These are phyloP conservation scores for Muscina levida DNA, from an alignment of 2,888 invertebrate genomes.

Conservation along the genomic window DNA sequence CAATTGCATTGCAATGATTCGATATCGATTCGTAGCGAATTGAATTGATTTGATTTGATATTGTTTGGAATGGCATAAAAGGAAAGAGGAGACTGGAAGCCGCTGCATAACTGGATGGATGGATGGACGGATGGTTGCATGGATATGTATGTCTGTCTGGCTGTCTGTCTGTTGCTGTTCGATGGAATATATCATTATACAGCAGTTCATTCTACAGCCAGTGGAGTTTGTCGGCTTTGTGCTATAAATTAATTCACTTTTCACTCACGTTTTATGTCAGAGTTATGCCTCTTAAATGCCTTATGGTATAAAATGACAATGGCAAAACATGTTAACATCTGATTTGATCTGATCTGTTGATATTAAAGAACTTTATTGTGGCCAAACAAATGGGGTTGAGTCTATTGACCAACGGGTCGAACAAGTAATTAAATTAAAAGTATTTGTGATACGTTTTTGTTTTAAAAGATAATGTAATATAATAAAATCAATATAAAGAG, in stretches of 20 bases:
- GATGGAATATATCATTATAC: too few species aligned
- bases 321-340: slow-evolving; percentile 56
- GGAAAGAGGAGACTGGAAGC: slow-evolving; percentile 53
- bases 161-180: neutral
- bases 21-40: slow-evolving; percentile 46
- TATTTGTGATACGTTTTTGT: too few species aligned
- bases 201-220: neutral
- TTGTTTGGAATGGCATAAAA: slow-evolving; percentile 60
- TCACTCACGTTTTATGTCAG: slow-evolving; percentile 64
- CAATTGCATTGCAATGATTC: slow-evolving; percentile 57
- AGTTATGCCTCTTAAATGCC: slow-evolving; percentile 62
- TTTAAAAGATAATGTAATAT: too few species aligned
- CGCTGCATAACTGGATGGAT: slow-evolving; percentile 37
- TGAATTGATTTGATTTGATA: slow-evolving; percentile 59
- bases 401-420: too few species aligned
- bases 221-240: slow-evolving; percentile 45
- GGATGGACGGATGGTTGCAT: neutral
- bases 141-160: neutral
- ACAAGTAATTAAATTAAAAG: too few species aligned
- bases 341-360: slow-evolving; percentile 27
- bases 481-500: too few species aligned
- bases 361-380: slow-evolving; percentile 1
- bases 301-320: slow-evolving; percentile 41
- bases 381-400: too few species aligned
- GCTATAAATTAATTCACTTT: slow-evolving; percentile 66